Conservation (phyloP, 1,140 invertebrate species). For the Agrilus planipennis region DNA sequence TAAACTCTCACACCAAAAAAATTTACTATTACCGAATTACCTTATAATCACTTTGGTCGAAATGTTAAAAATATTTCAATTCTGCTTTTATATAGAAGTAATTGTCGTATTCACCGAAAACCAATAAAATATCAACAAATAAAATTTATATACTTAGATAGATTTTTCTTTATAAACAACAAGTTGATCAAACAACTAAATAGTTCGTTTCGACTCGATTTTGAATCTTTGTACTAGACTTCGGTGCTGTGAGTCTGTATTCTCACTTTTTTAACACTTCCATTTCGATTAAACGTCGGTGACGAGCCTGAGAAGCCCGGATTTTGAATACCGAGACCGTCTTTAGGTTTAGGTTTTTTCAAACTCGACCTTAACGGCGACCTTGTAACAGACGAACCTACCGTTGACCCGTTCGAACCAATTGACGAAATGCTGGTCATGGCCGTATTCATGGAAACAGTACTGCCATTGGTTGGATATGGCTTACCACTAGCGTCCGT, state of each 20-base stretch:
- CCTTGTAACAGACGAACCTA: slow-evolving; percentile 41
- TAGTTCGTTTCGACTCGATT: too few relatives aligned
- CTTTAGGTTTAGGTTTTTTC: slow-evolving; percentile 60
- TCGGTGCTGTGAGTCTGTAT: slow-evolving; percentile 82
- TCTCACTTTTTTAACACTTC: slow-evolving; percentile 74
- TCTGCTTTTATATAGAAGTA: too few relatives aligned
- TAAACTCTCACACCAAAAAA: too few relatives aligned
- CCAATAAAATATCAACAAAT: too few relatives aligned
- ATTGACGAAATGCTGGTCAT: slow-evolving; percentile 46
- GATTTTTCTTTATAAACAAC: too few relatives aligned
- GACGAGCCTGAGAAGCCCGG: slow-evolving; percentile 70
- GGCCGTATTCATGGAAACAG: slow-evolving; percentile 60
- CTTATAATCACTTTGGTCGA: too few relatives aligned
- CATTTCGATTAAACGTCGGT: slow-evolving; percentile 65
- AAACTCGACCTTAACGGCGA: slow-evolving; percentile 68
- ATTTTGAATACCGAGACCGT: slow-evolving; percentile 69
- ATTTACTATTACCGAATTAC: too few relatives aligned
- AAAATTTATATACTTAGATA: too few relatives aligned
- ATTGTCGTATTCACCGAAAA: too few relatives aligned
- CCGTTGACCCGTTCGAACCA: slow-evolving; percentile 42
- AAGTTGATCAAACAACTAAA: too few relatives aligned
- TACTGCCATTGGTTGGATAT: slow-evolving; percentile 63
- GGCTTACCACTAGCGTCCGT: slow-evolving; percentile 72
- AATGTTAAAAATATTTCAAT: too few relatives aligned
- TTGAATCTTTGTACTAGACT: slow-evolving; percentile 42